Conservation (phyloP, 1,140 invertebrate genomes). For the Drosophila nebulosa region DNA sequence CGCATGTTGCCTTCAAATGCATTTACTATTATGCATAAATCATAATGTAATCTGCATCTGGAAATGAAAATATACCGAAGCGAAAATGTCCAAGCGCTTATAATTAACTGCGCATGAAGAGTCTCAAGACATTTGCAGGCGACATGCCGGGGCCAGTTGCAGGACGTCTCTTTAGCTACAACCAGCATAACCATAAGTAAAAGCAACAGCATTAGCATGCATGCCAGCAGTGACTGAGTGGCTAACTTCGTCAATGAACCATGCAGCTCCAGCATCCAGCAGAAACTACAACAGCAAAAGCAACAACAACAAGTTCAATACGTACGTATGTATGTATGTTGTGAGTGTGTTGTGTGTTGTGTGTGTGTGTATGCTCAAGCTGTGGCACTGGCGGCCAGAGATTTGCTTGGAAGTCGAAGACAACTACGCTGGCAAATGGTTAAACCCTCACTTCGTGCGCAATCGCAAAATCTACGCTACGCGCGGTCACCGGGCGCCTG, state of each 20-base stretch:
- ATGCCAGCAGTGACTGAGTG: not conserved
- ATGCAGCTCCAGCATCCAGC: slow-evolving; percentile 49
- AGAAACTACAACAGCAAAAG: slow-evolving; percentile 35
- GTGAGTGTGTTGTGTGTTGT: not conserved
- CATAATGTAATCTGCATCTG: slow-evolving; percentile 81
- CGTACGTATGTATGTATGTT: not conserved
- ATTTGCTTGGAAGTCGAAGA: slow-evolving; percentile 21
- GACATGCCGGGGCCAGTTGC: slow-evolving; percentile 69
- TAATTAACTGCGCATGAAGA: slow-evolving; percentile 78
- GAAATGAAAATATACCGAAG: slow-evolving; percentile 77
- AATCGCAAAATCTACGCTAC: slow-evolving; percentile 71
- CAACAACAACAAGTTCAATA: slow-evolving; percentile 4
- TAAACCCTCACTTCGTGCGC: slow-evolving; percentile 70
- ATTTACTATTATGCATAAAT: slow-evolving; percentile 81
- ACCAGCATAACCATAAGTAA: slow-evolving; percentile 41
- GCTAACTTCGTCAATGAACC: slow-evolving; percentile 70
- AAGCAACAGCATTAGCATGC: slow-evolving; percentile 33
- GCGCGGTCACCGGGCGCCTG: slow-evolving; percentile 74
- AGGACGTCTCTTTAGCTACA: slow-evolving; percentile 45
- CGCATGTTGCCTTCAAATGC: slow-evolving; percentile 79
- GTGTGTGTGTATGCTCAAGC: slow-evolving; percentile 13
- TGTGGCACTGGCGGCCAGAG: slow-evolving; percentile 41
- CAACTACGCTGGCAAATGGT: slow-evolving; percentile 53
- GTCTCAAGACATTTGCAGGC: slow-evolving; percentile 70
- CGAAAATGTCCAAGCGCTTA: slow-evolving; percentile 80